Evolutionary conservation across 2,797 vertebrate genomes (phyloP).

Genomic region (Limnodromus scolopaceus): DNA sequence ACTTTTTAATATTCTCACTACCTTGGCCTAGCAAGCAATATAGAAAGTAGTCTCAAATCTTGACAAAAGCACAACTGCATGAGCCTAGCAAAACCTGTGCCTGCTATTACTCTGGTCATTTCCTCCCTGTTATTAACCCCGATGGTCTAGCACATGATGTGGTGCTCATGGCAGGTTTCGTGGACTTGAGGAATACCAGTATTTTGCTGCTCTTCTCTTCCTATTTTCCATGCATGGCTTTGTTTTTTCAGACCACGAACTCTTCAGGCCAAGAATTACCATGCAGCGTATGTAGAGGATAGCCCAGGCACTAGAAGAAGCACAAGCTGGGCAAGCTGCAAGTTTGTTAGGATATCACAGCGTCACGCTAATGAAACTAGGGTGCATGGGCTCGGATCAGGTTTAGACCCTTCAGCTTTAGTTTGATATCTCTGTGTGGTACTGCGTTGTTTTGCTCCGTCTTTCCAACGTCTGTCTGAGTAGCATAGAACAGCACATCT

Average conservation of each 20-base stretch:
- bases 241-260: background rate
- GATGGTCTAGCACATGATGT: background rate
- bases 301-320: background rate
- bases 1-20: background rate
- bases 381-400: background rate
- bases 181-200: background rate
- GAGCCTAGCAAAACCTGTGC: background rate
- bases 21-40: background rate
- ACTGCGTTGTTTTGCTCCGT: background rate
- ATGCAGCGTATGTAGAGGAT: fast-evolving
- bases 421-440: background rate
- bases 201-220: background rate
- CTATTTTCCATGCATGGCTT: background rate
- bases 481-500: background rate
- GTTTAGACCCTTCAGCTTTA: background rate
- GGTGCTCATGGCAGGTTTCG: background rate
- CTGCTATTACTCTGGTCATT: background rate
- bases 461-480: background rate
- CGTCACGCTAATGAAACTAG: background rate
- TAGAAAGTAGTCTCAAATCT: background rate
- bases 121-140: background rate
- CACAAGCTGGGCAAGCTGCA: background rate
- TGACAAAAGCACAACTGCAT: background rate
- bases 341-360: background rate
- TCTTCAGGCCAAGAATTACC: background rate